Evolutionary conservation across 2,113 vertebrate genomes (phyloP).

Genomic region (Himantopus leucocephalus): DNA sequence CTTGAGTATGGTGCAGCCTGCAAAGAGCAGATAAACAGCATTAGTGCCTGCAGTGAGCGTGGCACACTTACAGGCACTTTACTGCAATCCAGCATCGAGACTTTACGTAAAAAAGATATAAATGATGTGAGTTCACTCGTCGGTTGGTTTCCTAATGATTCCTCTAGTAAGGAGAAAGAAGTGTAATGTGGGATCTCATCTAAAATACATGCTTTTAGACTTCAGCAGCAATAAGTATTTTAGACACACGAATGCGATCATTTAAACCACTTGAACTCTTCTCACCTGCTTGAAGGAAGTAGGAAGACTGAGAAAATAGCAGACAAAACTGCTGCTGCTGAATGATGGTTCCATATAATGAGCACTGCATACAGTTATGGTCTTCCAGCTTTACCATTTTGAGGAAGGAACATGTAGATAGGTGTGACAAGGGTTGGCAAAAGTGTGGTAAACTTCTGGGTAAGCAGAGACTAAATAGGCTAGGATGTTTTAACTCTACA

Average conservation of each 20-base stretch:
- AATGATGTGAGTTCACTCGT: background rate
- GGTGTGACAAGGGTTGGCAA: background rate
- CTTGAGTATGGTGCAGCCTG: background rate
- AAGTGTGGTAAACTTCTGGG: background rate
- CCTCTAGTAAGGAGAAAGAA: background rate
- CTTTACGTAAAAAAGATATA: background rate
- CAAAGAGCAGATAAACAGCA: slow-evolving; percentile 12
- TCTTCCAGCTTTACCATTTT: background rate
- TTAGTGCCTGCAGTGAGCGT: background rate
- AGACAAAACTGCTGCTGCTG: background rate
- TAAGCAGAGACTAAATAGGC: background rate
- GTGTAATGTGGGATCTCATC: background rate
- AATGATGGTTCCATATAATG: background rate
- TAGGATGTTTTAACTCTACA: background rate
- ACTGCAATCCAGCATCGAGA: background rate
- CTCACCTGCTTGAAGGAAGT: background rate
- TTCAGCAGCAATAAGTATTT: background rate
- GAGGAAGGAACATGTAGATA: background rate
- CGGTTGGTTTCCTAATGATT: background rate
- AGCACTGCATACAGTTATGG: background rate
- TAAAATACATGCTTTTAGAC: background rate
- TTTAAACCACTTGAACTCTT: background rate
- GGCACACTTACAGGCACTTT: background rate
- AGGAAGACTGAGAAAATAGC: background rate
- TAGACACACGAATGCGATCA: background rate